phyloP scores from a whole-genome alignment of 1,140 invertebrate species.

The Caenorhabditis brenneri region DNA sequence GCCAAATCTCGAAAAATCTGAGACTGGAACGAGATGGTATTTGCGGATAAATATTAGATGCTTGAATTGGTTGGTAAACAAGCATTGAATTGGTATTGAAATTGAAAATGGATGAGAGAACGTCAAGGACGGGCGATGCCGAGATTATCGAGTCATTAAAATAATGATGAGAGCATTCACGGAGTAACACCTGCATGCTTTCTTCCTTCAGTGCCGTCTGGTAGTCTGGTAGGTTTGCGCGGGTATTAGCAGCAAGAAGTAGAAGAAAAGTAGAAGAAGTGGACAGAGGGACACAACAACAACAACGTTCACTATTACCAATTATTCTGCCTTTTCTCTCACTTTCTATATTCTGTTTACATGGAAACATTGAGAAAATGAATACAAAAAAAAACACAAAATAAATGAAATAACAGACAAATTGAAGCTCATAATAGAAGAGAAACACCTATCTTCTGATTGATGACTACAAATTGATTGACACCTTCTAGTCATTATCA shows the following conservation, averaged over 20 bases:
- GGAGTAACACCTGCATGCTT: background rate
- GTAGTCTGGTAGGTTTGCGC: background rate
- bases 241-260: slow-evolving; percentile 7
- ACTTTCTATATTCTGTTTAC: slow-evolving; percentile 13
- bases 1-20: slow-evolving; percentile 3
- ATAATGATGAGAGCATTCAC: slow-evolving; percentile 14
- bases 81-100: background rate
- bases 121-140: background rate
- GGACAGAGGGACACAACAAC: slow-evolving; percentile 6
- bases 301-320: slow-evolving; percentile 20
- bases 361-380: background rate
- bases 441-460: background rate
- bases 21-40: slow-evolving; percentile 12
- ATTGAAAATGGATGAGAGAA: background rate
- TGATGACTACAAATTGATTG: background rate
- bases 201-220: background rate
- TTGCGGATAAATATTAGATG: background rate
- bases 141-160: slow-evolving; percentile 3
- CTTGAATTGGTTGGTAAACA: background rate
- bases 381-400: background rate
- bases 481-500: background rate
- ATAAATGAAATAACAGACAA: background rate
- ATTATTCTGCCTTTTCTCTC: slow-evolving; percentile 28
- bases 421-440: background rate
- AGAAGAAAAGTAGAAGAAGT: slow-evolving; percentile 14